Conservation (phyloP, 2,888 invertebrate genomes). For the Nephrotoma flavescens region DNA sequence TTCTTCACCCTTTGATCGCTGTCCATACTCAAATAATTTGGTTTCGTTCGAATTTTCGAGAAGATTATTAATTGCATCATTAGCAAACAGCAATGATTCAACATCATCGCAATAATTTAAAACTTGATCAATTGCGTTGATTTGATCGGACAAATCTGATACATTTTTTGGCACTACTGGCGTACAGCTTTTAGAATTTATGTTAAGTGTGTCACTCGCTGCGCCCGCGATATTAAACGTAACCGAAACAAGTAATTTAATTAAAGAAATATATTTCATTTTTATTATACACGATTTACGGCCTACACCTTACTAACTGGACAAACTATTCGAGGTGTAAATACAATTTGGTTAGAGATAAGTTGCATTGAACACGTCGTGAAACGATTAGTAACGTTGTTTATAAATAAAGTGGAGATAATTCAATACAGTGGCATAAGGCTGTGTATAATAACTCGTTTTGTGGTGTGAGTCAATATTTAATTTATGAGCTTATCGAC, state of each 20-base stretch:
- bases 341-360: not conserved
- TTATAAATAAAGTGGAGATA: no score
- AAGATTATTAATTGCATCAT: not conserved
- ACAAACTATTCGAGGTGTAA: not conserved
- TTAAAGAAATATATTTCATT: not conserved
- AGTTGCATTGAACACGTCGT: not conserved
- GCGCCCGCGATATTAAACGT: not conserved
- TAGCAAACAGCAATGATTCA: not conserved
- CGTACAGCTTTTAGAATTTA: not conserved
- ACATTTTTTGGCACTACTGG: not conserved
- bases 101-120: not conserved
- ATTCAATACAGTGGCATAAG: no score
- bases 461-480: no score
- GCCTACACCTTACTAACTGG: not conserved
- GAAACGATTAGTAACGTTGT: not conserved
- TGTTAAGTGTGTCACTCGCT: not conserved
- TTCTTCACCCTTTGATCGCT: not conserved
- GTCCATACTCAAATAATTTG: not conserved
- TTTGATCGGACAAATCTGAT: not conserved
- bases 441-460: no score
- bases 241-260: not conserved
- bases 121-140: not conserved
- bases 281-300: not conserved
- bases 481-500: no score
- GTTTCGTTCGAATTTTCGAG: not conserved